Percentiles rank a stretch among this genome's conserved stretches.
These are phyloP conservation scores for Lates japonicus DNA, from an alignment of 2,797 vertebrate species.

Conservation along the genomic window DNA sequence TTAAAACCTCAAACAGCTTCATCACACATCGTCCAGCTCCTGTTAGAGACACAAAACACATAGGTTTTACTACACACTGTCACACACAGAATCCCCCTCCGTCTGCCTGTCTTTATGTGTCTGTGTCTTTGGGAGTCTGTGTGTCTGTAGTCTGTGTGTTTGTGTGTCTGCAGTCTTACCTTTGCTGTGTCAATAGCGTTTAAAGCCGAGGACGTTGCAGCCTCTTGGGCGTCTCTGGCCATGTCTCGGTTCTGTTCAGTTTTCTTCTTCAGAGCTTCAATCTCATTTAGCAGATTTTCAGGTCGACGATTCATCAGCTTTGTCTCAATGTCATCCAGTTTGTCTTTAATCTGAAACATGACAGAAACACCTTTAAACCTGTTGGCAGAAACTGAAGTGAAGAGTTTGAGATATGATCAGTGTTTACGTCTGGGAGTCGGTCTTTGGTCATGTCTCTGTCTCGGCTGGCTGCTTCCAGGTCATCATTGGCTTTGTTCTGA, in stretches of 20 bases:
- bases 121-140: no score
- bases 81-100: no score
- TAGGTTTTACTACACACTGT: no score
- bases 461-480: constrained; percentile 69
- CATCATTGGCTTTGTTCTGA: constrained; percentile 74
- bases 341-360: constrained; percentile 79
- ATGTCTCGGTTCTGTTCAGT: constrained; percentile 79
- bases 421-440: constrained; percentile 81
- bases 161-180: not conserved
- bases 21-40: constrained; percentile 83
- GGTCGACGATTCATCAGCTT: constrained; percentile 61
- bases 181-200: constrained; percentile 47
- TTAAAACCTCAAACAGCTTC: constrained; percentile 82
- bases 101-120: no score
- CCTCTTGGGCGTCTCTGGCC: constrained; percentile 68
- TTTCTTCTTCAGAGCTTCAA: constrained; percentile 81
- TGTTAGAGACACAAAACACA: constrained; percentile 65
- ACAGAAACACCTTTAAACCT: not conserved
- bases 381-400: not conserved
- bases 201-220: constrained; percentile 74
- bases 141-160: no score
- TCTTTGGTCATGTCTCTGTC: constrained; percentile 67
- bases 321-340: constrained; percentile 70
- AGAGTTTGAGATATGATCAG: not conserved
- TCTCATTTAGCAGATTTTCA: constrained; percentile 71